Conservation (phyloP, 1,140 invertebrate genomes). For the Lanistes nyassanus region DNA sequence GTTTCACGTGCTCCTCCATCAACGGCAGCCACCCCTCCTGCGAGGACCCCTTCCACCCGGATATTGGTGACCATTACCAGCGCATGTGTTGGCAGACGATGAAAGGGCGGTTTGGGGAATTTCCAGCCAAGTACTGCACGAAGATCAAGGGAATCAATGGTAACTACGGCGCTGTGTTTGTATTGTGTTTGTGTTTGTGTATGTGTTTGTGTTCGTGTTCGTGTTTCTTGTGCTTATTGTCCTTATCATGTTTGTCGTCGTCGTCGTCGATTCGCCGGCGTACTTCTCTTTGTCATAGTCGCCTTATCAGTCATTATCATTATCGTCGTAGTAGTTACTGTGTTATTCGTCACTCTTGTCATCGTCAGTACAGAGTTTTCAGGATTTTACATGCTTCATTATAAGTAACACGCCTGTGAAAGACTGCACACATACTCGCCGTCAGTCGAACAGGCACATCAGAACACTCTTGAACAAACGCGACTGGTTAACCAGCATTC, state of each 20-base stretch:
- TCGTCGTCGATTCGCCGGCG: too few relatives aligned
- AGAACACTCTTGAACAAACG: too few relatives aligned
- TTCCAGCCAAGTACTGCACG: conserved; percentile 95
- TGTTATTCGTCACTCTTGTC: too few relatives aligned
- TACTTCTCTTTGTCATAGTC: not conserved
- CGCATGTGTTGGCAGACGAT: conserved; percentile 85
- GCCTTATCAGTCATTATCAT: too few relatives aligned
- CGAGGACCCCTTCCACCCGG: conserved; percentile 91
- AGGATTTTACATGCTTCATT: too few relatives aligned
- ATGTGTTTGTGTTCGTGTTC: conserved; percentile 1
- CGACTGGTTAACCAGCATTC: too few relatives aligned
- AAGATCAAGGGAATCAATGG: conserved; percentile 70
- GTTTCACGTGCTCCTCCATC: conserved; percentile 94
- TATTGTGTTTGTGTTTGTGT: not conserved
- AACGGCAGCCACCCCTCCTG: conserved; percentile 86
- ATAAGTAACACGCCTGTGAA: too few relatives aligned
- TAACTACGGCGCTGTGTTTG: conserved; percentile 23
- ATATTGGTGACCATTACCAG: conserved; percentile 63
- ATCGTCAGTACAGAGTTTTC: too few relatives aligned
- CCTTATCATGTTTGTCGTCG: too few relatives aligned
- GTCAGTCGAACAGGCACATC: too few relatives aligned
- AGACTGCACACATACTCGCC: too few relatives aligned
- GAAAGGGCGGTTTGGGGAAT: conserved; percentile 89
- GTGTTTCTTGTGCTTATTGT: not conserved
- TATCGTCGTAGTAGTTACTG: too few relatives aligned